Conservation (phyloP, 64 coral and sea anemone species). For the Stichodactyla helianthus region DNA sequence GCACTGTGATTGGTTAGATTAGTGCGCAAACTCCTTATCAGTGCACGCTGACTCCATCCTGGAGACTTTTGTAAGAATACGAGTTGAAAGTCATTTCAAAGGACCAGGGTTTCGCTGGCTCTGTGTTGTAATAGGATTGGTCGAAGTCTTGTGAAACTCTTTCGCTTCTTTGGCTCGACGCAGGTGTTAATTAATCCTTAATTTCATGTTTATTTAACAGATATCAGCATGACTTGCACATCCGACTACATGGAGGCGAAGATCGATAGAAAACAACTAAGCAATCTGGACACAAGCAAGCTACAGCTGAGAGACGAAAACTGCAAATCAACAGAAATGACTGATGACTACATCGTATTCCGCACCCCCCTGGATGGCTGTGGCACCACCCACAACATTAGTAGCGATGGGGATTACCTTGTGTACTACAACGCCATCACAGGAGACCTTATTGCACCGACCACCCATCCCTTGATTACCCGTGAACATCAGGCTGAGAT, state of each 20-base stretch:
- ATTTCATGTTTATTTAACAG: background rate
- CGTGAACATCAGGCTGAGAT: slow-evolving; percentile 57
- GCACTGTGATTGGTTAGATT: no score
- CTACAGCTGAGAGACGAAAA: slow-evolving; percentile 50
- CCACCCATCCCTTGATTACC: slow-evolving; percentile 29
- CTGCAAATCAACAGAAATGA: slow-evolving; percentile 47
- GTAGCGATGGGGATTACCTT: slow-evolving; percentile 36
- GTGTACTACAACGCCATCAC: slow-evolving; percentile 69
- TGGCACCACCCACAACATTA: slow-evolving; percentile 45
- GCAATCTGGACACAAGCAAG: slow-evolving; percentile 24
- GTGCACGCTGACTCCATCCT: no score
- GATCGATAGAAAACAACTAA: slow-evolving; percentile 10
- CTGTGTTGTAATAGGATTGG: no score
- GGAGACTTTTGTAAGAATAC: no score
- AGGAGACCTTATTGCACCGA: background rate
- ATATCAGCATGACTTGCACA: slow-evolving; percentile 31
- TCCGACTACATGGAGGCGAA: slow-evolving; percentile 45
- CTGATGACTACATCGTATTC: slow-evolving; percentile 47
- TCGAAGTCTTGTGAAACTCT: no score
- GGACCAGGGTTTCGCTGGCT: no score
- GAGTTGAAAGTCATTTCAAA: no score
- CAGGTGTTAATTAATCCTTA: background rate
- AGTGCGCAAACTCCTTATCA: no score
- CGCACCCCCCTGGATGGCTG: slow-evolving; percentile 53
- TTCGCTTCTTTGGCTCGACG: background rate